Percentiles rank a stretch among this genome's conserved stretches.
Evolutionary conservation across 1,140 invertebrate species (phyloP).

Genomic region (Drosophila obscura): DNA sequence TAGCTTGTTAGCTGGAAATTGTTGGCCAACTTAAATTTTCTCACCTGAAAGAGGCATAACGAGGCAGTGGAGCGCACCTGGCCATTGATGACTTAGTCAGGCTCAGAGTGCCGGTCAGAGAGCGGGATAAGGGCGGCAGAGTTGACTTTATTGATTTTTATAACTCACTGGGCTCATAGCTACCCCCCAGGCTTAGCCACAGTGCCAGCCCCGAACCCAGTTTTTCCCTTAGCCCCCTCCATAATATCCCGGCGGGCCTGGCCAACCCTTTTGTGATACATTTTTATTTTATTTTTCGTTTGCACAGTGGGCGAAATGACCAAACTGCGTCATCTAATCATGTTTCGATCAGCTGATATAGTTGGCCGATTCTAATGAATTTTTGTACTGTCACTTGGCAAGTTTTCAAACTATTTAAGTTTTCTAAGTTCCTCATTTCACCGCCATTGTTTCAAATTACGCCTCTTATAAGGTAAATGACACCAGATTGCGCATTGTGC

Average conservation of each 20-base stretch:
- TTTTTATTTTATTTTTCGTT: slow-evolving; percentile 64
- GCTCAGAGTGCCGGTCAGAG: slow-evolving; percentile 1
- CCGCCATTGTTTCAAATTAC: too few relatives aligned
- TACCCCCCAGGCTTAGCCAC: neutral
- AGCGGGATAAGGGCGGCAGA: slow-evolving; percentile 5
- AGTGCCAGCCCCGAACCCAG: too few relatives aligned
- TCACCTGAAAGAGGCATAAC: slow-evolving; percentile 5
- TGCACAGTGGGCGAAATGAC: too few relatives aligned
- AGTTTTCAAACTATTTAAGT: too few relatives aligned
- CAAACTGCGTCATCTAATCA: too few relatives aligned
- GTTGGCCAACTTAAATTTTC: slow-evolving; percentile 59
- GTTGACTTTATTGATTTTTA: slow-evolving; percentile 77
- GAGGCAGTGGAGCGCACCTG: slow-evolving; percentile 8
- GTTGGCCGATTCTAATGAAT: too few relatives aligned
- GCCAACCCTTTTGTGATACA: slow-evolving; percentile 69
- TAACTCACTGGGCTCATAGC: slow-evolving; percentile 61
- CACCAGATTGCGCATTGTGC: too few relatives aligned
- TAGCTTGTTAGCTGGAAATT: slow-evolving; percentile 61
- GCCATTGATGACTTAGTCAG: slow-evolving; percentile 57
- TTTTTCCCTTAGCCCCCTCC: too few relatives aligned
- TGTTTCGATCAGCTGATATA: too few relatives aligned
- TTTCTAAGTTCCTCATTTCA: too few relatives aligned
- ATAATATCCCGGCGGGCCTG: neutral
- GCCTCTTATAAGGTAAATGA: too few relatives aligned
- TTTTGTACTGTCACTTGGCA: too few relatives aligned